Conservation (phyloP, 2,888 invertebrate species). For the Brachypalpus laphriformis region DNA sequence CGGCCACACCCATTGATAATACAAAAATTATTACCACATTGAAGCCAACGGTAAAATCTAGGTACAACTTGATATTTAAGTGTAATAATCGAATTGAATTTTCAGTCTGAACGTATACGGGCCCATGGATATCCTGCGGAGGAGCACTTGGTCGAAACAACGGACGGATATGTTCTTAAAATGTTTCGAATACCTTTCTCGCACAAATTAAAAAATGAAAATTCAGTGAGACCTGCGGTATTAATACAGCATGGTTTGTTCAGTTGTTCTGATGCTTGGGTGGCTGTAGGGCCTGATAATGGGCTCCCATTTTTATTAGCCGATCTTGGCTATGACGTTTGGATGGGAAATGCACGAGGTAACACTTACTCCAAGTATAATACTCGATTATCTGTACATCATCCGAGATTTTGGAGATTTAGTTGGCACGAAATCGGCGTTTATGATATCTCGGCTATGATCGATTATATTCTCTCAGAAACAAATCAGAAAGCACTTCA, state of each 20-base stretch:
- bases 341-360: slow-evolving; percentile 80
- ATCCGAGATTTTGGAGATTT: slow-evolving; percentile 79
- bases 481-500: slow-evolving; percentile 76
- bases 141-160: slow-evolving; percentile 83
- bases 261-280: slow-evolving; percentile 79
- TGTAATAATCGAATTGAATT: background rate
- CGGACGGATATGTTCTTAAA: slow-evolving; percentile 78
- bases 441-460: slow-evolving; percentile 83
- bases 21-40: slow-evolving; percentile 11
- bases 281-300: slow-evolving; percentile 77
- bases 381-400: slow-evolving; percentile 78
- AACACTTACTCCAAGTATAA: slow-evolving; percentile 79
- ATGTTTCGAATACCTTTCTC: slow-evolving; percentile 80
- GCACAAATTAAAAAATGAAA: slow-evolving; percentile 75
- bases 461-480: slow-evolving; percentile 78
- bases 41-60: slow-evolving; percentile 24
- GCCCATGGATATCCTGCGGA: slow-evolving; percentile 86
- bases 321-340: slow-evolving; percentile 80
- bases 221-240: slow-evolving; percentile 76
- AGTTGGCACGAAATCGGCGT: slow-evolving; percentile 96
- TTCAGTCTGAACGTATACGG: slow-evolving; percentile 80
- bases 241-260: slow-evolving; percentile 84
- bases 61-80: background rate
- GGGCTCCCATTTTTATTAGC: slow-evolving; percentile 78
- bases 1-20: slow-evolving; percentile 1